Conservation (phyloP, 2,113 vertebrate genomes). For the Grammomys dolichurus region DNA sequence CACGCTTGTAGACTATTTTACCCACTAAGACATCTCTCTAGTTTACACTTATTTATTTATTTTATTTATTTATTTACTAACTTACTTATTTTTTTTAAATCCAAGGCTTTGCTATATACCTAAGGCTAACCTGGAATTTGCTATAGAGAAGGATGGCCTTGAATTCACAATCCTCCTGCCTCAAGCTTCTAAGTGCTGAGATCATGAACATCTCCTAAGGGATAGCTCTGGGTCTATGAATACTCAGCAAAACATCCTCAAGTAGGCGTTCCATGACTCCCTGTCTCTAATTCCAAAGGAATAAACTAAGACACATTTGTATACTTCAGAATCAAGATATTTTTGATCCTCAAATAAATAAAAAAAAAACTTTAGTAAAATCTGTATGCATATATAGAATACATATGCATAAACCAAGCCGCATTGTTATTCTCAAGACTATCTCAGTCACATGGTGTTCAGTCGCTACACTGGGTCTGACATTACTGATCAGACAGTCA, state of each 20-base stretch:
- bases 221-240: background rate
- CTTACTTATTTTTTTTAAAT: background rate
- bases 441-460: background rate
- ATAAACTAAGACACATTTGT: background rate
- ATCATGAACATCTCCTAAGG: background rate
- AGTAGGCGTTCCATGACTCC: background rate
- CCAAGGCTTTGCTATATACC: background rate
- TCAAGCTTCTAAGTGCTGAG: background rate
- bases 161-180: background rate
- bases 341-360: slow-evolving; percentile 56
- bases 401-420: background rate
- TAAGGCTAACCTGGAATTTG: background rate
- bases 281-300: slow-evolving; percentile 4
- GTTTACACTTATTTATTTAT: background rate
- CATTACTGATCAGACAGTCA: background rate
- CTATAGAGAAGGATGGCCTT: background rate
- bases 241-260: background rate
- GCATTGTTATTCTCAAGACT: background rate
- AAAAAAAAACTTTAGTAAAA: slow-evolving; percentile 10
- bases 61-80: background rate
- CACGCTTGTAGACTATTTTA: background rate
- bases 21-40: background rate
- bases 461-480: background rate
- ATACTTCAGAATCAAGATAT: background rate
- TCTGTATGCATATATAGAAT: background rate